Percentiles rank a stretch among this genome's conserved stretches.
Evolutionary conservation across 2,797 vertebrate genomes (phyloP).

Genomic region (Poecilia gillii): DNA sequence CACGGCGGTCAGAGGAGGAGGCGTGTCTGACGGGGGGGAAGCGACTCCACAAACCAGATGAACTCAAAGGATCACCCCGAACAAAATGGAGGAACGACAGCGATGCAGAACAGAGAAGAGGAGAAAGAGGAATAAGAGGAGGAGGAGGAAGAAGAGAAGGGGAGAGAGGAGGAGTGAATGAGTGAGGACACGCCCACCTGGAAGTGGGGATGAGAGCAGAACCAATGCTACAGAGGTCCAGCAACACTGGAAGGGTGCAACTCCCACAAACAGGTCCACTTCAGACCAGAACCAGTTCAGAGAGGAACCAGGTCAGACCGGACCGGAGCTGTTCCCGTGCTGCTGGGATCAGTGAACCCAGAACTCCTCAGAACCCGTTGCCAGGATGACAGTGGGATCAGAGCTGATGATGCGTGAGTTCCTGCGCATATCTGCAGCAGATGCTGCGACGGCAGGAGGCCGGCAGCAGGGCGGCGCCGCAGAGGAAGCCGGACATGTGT

Average conservation of each 20-base stretch:
- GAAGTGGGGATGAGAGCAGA: conserved; percentile 78
- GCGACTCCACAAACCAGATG: conserved; percentile 68
- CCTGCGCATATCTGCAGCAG: conserved; percentile 70
- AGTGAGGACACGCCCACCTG: conserved; percentile 81
- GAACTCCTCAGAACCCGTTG: background rate
- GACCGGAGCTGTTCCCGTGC: background rate
- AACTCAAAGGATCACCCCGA: conserved; percentile 70
- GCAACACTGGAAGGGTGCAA: conserved; percentile 83
- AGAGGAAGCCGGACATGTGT: conserved; percentile 60
- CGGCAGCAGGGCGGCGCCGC: conserved; percentile 41
- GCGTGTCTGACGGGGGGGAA: conserved; percentile 69
- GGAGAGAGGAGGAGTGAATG: conserved; percentile 49
- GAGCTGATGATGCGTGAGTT: conserved; percentile 25
- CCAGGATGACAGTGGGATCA: background rate
- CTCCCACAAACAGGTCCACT: conserved; percentile 67
- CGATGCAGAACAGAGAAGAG: conserved; percentile 75
- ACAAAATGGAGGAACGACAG: conserved; percentile 56
- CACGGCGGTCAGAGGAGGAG: conserved; percentile 56
- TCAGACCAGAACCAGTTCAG: conserved; percentile 23
- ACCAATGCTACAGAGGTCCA: conserved; percentile 69
- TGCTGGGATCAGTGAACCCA: background rate
- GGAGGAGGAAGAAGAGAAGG: conserved; percentile 59
- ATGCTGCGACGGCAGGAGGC: conserved; percentile 70
- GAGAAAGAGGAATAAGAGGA: conserved; percentile 51
- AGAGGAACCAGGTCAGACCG: too few species aligned